Base-by-base conservation (phyloP, 2,113 vertebrate species). In the Podarcis raffonei region DNA sequence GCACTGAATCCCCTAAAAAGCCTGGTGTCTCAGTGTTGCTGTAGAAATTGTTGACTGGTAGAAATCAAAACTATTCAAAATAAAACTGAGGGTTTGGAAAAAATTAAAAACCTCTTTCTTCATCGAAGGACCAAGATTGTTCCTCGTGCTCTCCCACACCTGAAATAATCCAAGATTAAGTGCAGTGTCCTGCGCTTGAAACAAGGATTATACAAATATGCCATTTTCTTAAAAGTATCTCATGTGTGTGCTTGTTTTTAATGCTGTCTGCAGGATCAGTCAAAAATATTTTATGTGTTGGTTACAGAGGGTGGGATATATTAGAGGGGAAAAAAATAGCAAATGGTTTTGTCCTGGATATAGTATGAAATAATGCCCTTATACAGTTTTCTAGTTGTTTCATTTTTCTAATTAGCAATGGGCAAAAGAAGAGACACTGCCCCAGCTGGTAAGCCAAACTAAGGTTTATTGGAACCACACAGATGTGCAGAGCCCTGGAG, bases 1-100 rank as follows among this genome's bases (percentile, higher is more conserved):
- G 80, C 15, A 4, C 81, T 92, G 71, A 90, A 57, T 66, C 81
- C 77, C 39, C 68, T 89, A 68, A 92, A 94, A 92, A 87, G 82
- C 85, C 1, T 18, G 39, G 81, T 88, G 69, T 89, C 8, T 18
- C 2, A 83, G 0, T 42, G 77, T 89, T 94, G 92, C 87, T 92
- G 27, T 92, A 93, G 53, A 94, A 77, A 23, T 69, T 87, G 32
- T 83, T 87, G 88, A 85, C 87, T 69, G 5, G 30, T 88, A 84
- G 82, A 80, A 86, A 68, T 42, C 0, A 3, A 35, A 81, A 88
- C 30, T 76, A 53, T 83, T 83, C 37, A 65, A 66, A 77, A 87
- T 87, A 76, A 83, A 42, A 6, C 1, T 1, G 85, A 39, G 71
- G 89, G 68, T 81, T 90, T 69, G 57, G 30, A n/a, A 22, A 89